Evolutionary conservation across 2,113 vertebrate genomes (phyloP).

Genomic region (Agapornis roseicollis): DNA sequence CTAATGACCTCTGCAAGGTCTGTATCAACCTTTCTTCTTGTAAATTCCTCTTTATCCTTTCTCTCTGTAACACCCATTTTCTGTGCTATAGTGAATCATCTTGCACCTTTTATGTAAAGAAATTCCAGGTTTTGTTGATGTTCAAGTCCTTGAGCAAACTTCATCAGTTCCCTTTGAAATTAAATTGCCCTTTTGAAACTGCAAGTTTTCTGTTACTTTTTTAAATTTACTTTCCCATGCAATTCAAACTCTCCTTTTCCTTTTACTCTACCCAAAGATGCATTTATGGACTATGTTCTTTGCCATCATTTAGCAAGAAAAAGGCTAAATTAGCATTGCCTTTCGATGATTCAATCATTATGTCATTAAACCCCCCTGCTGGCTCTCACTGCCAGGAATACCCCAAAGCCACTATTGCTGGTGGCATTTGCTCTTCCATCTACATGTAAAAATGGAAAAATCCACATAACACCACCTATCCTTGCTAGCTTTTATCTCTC

Average conservation of each 20-base stretch:
- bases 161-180: neutral
- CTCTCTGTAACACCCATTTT: neutral
- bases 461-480: neutral
- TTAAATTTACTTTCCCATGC: neutral
- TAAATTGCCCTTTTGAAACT: neutral
- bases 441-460: neutral
- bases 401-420: neutral
- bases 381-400: neutral
- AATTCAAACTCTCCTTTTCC: neutral
- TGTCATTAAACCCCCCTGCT: neutral
- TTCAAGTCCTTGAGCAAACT: neutral
- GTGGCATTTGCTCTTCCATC: neutral
- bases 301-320: neutral
- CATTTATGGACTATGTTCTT: neutral
- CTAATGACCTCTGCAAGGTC: neutral
- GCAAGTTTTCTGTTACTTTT: neutral
- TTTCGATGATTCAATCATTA: neutral
- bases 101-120: neutral
- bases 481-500: neutral
- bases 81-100: neutral
- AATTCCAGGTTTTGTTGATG: neutral
- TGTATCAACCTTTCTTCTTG: neutral
- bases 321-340: neutral
- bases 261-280: neutral
- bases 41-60: neutral